phyloP scores from a whole-genome alignment of 35 echinoderm and acorn worm genomes.

The Strongylocentrotus purpuratus region DNA sequence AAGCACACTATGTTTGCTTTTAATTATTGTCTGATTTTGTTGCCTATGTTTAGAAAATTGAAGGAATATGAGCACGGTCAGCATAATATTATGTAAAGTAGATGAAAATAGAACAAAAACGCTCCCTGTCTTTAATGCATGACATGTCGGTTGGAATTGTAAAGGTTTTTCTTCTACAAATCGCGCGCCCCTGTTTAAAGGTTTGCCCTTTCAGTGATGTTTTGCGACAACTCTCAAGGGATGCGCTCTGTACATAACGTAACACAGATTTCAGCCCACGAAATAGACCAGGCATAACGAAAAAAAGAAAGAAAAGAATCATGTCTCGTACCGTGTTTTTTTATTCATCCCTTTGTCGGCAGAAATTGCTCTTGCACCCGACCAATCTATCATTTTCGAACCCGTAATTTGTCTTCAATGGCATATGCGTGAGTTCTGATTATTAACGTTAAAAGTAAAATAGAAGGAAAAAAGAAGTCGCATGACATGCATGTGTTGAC shows the following conservation, averaged over 20 bases:
- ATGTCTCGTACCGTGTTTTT: neutral
- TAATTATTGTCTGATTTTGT: too few relatives aligned
- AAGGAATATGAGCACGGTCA: too few relatives aligned
- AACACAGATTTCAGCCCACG: neutral
- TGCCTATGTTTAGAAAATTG: too few relatives aligned
- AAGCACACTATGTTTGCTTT: too few relatives aligned
- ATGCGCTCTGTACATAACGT: neutral
- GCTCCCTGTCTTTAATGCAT: neutral
- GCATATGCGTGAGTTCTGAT: neutral
- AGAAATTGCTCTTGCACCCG: neutral
- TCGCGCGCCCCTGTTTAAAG: neutral
- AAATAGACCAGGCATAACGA: neutral
- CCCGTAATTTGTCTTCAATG: neutral
- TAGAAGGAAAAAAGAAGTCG: too few relatives aligned
- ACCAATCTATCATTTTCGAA: neutral
- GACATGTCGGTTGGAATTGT: neutral
- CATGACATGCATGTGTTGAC: too few relatives aligned
- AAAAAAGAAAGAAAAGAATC: neutral
- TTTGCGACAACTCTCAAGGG: neutral
- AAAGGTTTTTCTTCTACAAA: slow-evolving; percentile 47
- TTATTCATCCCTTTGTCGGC: neutral
- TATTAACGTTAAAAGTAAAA: neutral
- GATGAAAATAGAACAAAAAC: neutral
- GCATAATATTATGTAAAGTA: too few relatives aligned
- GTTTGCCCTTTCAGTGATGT: neutral